Percentiles rank a stretch among this genome's conserved stretches.
phyloP scores from a whole-genome alignment of 2,888 invertebrate species.

The Zaprionus bogoriensis region DNA sequence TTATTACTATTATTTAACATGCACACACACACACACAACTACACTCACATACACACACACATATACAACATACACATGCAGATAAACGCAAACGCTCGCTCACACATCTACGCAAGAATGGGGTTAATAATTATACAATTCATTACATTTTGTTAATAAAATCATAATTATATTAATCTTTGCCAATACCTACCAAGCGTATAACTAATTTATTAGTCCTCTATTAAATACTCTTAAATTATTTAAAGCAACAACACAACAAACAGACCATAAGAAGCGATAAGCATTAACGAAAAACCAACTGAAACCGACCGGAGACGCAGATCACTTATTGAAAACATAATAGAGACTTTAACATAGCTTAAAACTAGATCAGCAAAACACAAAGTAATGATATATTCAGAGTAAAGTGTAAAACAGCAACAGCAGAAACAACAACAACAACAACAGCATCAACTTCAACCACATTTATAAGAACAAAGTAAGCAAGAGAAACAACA shows the following conservation, averaged over 20 bases:
- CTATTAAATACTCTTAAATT: slow-evolving; percentile 79
- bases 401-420: slow-evolving; percentile 37
- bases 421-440: slow-evolving; percentile 2
- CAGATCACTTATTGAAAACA: slow-evolving; percentile 33
- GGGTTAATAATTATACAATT: slow-evolving; percentile 41
- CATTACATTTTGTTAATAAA: slow-evolving; percentile 59
- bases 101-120: slow-evolving; percentile 37
- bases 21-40: slow-evolving; percentile 15
- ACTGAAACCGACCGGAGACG: slow-evolving; percentile 44
- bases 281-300: slow-evolving; percentile 44
- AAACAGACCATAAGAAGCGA: slow-evolving; percentile 28
- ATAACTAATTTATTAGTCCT: slow-evolving; percentile 77
- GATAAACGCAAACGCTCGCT: slow-evolving; percentile 27
- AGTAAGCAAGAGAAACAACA: slow-evolving; percentile 12
- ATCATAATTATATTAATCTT: slow-evolving; percentile 53
- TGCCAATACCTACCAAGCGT: slow-evolving; percentile 71
- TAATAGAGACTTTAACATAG: slow-evolving; percentile 46
- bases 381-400: slow-evolving; percentile 36
- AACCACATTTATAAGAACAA: slow-evolving; percentile 29
- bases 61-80: slow-evolving; percentile 19
- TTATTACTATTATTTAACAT: slow-evolving; percentile 65
- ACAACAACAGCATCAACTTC: slow-evolving; percentile 35
- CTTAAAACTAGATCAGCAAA: slow-evolving; percentile 49
- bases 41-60: slow-evolving; percentile 11
- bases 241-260: slow-evolving; percentile 51